Evolutionary conservation across 2,888 invertebrate genomes (phyloP), one percentile per base, ranked within the genome.

Genomic region (Willowsia nigromaculata): DNA sequence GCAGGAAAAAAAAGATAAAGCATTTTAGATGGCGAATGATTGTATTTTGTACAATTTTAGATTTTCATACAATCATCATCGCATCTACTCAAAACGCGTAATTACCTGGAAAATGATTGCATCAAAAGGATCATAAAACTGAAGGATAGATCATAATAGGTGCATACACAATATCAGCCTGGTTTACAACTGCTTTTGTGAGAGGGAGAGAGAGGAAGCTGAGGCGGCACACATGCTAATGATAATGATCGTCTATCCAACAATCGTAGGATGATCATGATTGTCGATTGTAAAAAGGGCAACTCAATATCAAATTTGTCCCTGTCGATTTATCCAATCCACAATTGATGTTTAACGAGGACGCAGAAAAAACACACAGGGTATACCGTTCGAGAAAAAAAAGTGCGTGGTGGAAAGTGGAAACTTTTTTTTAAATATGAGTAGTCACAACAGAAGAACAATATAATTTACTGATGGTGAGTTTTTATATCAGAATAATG

Each of bases 61-160:
- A 59, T 27, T 59, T 59, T 18, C 7, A n/a, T 11, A 62, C 30
- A 2, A 65, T 37, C 33, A 65, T 37, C 33, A 33, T 33, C 33
- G 22, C 37, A 65, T 22, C 22, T 40, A 71, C 25, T 71, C 71
- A 71, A 71, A 71, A 40, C 43, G 43, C 40, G 71, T 71, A 71
- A 71, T 71, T 71, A 71, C 71, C 71, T 71, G 71, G 71, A 71
- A 68, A 68, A 71, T 71, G 71, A 71, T 71, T 71, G 30, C 71
- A 71, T 71, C 71, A 71, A 71, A n/a, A 40, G 1, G 9, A 71
- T 43, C 71, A 43, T 71, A 71, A 71, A 71, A 71, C 33, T 3
- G n/a, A 4, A 33, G 27, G 62, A n/a, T 33, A 18, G 62, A n/a
- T 33, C 18, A 18, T 37, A 33, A 1, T 9, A 6, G 1, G 33